Evolutionary conservation across 2,888 invertebrate species (phyloP).

Genomic region (Torymus auratus): DNA sequence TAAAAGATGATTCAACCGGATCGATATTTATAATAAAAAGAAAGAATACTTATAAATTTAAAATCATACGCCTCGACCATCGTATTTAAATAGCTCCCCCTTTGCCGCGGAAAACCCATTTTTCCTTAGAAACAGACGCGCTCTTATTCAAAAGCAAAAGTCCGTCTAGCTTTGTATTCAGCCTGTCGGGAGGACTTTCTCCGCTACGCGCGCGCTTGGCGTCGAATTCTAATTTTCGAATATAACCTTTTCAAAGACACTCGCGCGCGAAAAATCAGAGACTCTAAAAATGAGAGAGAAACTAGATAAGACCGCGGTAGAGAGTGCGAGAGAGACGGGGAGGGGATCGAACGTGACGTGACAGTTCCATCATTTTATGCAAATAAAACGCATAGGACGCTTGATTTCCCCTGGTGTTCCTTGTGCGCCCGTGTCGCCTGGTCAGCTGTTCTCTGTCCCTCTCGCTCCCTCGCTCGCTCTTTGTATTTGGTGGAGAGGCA

Average conservation of each 20-base stretch:
- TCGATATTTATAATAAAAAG: too few relatives aligned
- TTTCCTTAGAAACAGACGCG: too few relatives aligned
- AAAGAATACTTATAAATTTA: too few relatives aligned
- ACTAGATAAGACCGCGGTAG: constrained; percentile 36
- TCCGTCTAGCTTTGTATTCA: constrained; percentile 8
- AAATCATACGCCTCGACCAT: too few relatives aligned
- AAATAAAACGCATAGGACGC: constrained; percentile 73
- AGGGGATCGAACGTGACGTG: constrained; percentile 69
- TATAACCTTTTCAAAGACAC: constrained; percentile 23
- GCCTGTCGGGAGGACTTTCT: neutral
- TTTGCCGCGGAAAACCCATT: too few relatives aligned
- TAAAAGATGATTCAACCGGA: too few relatives aligned
- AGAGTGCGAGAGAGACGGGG: neutral
- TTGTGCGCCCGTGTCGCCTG: too few relatives aligned
- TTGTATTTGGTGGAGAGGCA: constrained; percentile 49
- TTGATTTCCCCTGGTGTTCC: constrained; percentile 76
- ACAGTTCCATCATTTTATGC: constrained; percentile 76
- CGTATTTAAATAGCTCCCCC: too few relatives aligned
- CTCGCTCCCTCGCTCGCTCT: constrained; percentile 16
- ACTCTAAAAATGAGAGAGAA: constrained; percentile 39
- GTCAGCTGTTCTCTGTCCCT: constrained; percentile 26
- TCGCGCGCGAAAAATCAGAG: neutral
- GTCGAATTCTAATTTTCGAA: constrained; percentile 24
- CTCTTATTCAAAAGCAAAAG: neutral
- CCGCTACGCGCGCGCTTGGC: neutral